Evolutionary conservation across 2,888 invertebrate genomes (phyloP).

Genomic region (Blastobasis adustella): DNA sequence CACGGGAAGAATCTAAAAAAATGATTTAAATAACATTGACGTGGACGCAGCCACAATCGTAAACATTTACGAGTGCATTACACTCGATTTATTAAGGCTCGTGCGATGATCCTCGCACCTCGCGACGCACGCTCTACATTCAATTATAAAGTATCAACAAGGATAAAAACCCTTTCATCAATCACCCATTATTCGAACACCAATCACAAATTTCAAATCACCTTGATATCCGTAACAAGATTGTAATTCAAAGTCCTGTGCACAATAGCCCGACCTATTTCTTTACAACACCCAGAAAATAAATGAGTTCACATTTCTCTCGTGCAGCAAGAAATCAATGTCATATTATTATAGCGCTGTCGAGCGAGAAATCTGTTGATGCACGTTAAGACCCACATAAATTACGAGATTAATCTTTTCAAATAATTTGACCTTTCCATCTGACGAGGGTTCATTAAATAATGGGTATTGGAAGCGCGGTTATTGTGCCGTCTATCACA

Average conservation of each 20-base stretch:
- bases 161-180: slow-evolving; percentile 14
- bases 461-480: slow-evolving; percentile 66
- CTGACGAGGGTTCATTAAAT: slow-evolving; percentile 75
- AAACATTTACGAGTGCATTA: slow-evolving; percentile 72
- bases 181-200: background rate
- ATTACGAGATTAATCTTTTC: slow-evolving; percentile 73
- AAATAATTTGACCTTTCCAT: slow-evolving; percentile 74
- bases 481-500: slow-evolving; percentile 72
- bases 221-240: background rate
- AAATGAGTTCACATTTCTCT: slow-evolving; percentile 32
- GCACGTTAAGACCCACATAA: slow-evolving; percentile 62
- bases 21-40: slow-evolving; percentile 57
- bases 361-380: slow-evolving; percentile 58
- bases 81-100: slow-evolving; percentile 51
- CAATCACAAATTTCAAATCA: slow-evolving; percentile 3
- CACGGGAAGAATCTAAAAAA: slow-evolving; percentile 38
- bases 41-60: slow-evolving; percentile 50
- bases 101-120: slow-evolving; percentile 40
- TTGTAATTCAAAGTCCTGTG: background rate
- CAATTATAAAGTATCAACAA: no score
- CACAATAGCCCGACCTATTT: no score
- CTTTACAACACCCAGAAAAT: slow-evolving; percentile 23
- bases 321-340: slow-evolving; percentile 49
- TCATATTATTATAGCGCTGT: slow-evolving; percentile 45
- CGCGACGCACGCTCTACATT: slow-evolving; percentile 22